Conservation (phyloP, 1,140 invertebrate genomes). For the Chironomus tepperi region DNA sequence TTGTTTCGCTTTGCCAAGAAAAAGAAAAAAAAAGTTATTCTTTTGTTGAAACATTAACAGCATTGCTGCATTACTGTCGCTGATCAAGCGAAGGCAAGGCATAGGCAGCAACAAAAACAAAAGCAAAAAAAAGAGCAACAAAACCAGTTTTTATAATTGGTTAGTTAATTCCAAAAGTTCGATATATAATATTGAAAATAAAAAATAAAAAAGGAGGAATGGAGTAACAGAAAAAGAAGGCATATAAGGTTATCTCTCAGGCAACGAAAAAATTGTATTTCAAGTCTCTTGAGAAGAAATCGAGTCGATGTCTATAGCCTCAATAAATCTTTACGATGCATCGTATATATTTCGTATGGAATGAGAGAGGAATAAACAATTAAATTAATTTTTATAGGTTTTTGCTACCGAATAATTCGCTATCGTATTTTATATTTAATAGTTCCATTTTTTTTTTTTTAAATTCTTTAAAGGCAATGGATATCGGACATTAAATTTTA, state of each 20-base stretch:
- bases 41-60: neutral
- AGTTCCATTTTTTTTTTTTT: too few species aligned
- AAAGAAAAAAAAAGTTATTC: too few species aligned
- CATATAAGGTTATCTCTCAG: neutral
- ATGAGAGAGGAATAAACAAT: neutral
- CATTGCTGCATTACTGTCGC: neutral
- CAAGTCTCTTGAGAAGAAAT: constrained; percentile 1
- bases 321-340: neutral
- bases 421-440: too few species aligned
- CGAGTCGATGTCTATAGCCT: neutral
- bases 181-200: neutral
- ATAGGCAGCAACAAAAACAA: neutral
- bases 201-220: neutral
- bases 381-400: constrained; percentile 4
- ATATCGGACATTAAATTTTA: neutral
- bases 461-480: too few species aligned
- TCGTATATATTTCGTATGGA: neutral
- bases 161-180: constrained; percentile 22
- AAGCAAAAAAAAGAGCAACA: neutral
- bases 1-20: too few species aligned
- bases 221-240: neutral
- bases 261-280: neutral
- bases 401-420: neutral
- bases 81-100: neutral
- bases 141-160: constrained; percentile 23